Evolutionary conservation across 2,797 vertebrate genomes (phyloP), one percentile per base, ranked within the genome.

Genomic region (Karalla daura): DNA sequence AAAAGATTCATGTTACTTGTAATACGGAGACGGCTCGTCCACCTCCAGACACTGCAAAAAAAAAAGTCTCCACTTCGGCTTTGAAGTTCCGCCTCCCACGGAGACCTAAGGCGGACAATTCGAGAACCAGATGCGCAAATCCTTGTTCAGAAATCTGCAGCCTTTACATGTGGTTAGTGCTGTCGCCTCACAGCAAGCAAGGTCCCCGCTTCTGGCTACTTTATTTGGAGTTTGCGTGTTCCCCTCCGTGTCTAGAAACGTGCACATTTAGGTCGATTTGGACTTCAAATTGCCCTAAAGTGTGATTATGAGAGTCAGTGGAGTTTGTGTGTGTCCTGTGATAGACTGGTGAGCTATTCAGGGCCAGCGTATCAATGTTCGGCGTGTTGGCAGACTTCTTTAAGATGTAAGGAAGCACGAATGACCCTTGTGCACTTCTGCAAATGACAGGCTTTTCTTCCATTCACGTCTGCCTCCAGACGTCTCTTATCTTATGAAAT

Each of bases 1-100:
- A 76, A 61, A 47, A 59, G 54, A 54, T 40, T 83, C 33, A 5
- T 71, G 75, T 83, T 81, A 50, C 66, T 39, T 61, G 15, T 61
- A 53, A 67, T 70, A 21, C 40, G 27, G 20, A 54, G 23, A 23
- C 6, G 21, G 32, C 3, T 12, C 15, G 17, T 25, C 24, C 18
- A 5, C 58, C 65, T 44, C 43, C 56, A 62, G 35, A 45, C 54
- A 3, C 60, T 36, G 54, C n/a, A 59, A 30, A 55, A 71, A n/a
- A 59, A 30, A 55, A 71, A n/a, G 8, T 18, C 61, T 25, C 24
- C 5, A 5, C 41, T 27, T 8, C 21, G 47, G 9, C 17, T 44
- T 17, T 5, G 2, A 21, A 40, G 11, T 45, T 41, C 28, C 41
- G 15, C 28, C 41, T 37, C 1, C 5, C 9, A 45, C 46, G 2